Evolutionary conservation across 2,113 vertebrate species (phyloP).

Genomic region (Brachyhypopomus gauderio): DNA sequence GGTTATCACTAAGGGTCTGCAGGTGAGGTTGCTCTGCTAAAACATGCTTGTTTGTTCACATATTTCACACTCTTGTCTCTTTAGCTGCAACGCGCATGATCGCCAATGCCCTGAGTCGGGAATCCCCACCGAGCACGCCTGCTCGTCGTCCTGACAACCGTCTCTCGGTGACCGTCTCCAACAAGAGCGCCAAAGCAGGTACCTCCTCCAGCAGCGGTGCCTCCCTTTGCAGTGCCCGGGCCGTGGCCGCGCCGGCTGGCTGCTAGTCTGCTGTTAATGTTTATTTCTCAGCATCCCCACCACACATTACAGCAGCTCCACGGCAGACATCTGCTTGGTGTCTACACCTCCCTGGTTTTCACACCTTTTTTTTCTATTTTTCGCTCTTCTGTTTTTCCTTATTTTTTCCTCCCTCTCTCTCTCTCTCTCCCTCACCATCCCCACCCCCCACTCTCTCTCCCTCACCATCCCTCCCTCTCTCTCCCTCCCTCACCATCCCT

Average conservation of each 20-base stretch:
- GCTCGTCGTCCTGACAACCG: constrained; percentile 79
- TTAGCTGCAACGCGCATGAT: constrained; percentile 94
- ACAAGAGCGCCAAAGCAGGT: constrained; percentile 83
- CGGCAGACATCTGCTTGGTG: constrained; percentile 14
- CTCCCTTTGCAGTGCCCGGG: not conserved
- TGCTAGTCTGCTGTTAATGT: constrained; percentile 39
- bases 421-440: not conserved
- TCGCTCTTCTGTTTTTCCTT: not conserved
- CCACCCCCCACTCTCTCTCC: not conserved
- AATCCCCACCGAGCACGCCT: constrained; percentile 83
- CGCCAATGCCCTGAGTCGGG: constrained; percentile 85
- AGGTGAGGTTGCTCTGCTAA: not conserved
- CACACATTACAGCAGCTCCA: constrained; percentile 5
- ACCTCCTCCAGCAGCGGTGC: not conserved
- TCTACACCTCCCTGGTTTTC: constrained; percentile 13
- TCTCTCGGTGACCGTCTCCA: constrained; percentile 90
- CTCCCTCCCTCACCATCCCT: too few species aligned
- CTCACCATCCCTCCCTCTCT: too few species aligned
- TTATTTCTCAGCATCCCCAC: constrained; percentile 28
- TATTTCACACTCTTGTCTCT: not conserved
- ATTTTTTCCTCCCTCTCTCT: too few species aligned
- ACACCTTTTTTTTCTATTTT: constrained; percentile 14
- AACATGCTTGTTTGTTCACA: not conserved
- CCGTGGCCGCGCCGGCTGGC: not conserved
- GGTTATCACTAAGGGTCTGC: not conserved